Percentiles rank a stretch among this genome's conserved stretches.
These are phyloP conservation scores for Morpho achilles DNA, from an alignment of 2,888 invertebrate species.

Conservation along the genomic window DNA sequence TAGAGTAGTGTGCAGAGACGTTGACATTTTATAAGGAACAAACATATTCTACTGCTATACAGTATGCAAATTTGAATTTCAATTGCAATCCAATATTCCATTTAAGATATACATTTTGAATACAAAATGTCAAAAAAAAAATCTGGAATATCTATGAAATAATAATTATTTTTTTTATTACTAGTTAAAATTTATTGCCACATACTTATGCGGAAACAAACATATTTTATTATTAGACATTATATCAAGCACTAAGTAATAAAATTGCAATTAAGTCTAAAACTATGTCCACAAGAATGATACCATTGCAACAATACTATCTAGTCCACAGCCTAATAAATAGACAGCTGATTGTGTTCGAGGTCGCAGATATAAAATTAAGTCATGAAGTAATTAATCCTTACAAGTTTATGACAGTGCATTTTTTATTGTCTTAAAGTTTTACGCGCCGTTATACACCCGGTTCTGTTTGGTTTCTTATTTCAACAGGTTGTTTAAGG, in stretches of 20 bases:
- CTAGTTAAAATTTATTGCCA: too few relatives aligned
- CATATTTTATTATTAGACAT: neutral
- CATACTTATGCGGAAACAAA: neutral
- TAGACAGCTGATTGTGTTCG: constrained; percentile 24
- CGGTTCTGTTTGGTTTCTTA: neutral
- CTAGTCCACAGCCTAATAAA: constrained; percentile 24
- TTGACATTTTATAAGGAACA: too few relatives aligned
- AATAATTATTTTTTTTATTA: too few relatives aligned
- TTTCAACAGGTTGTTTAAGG: neutral
- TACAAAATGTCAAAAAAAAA: too few relatives aligned
- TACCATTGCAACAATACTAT: constrained; percentile 18
- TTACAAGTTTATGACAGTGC: constrained; percentile 10
- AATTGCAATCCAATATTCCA: too few relatives aligned
- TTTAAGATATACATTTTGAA: too few relatives aligned
- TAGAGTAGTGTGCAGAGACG: too few relatives aligned
- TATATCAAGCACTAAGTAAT: constrained; percentile 6
- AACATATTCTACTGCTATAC: too few relatives aligned
- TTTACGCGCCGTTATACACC: neutral
- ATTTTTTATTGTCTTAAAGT: constrained; percentile 12
- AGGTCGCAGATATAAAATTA: constrained; percentile 24
- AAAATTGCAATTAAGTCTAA: constrained; percentile 15
- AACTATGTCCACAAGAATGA: constrained; percentile 17
- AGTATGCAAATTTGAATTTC: too few relatives aligned
- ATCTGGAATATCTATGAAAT: too few relatives aligned
- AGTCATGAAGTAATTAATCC: constrained; percentile 13